Base-by-base conservation (phyloP, 2,113 vertebrate genomes). In the Ctenomys sociabilis region DNA sequence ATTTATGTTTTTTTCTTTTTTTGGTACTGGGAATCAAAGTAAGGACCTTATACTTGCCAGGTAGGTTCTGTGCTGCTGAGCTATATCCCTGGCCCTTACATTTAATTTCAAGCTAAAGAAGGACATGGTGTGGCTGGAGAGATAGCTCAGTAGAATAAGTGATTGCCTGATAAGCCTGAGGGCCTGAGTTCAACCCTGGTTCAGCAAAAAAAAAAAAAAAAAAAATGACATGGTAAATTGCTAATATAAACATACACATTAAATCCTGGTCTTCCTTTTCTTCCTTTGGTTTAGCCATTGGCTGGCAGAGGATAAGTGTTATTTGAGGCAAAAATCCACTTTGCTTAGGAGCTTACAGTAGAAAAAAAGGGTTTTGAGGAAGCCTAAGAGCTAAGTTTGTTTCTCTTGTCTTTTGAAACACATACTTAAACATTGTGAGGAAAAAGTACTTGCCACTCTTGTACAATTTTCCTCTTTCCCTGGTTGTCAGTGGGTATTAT, bases 341-440 rank as follows among this genome's bases (percentile, higher is more conserved):
- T 64, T 83, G 59, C 32, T 77, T 87, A 73, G 88, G 87, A 59
- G 6, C 21, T 37, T 72, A 89, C 19, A 32, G 52, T 45, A 75
- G 11, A 35, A 72, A 78, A n/a, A 61, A 70, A 70, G 73, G 64
- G 12, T 19, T 89, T 78, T 96, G 73, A 92, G 59, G 75, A 90
- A n/a, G 11, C 3, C 5, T 59, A 43, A 17, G 19, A 8, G 2
- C 5, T 59, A 43, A 17, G 19, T 7, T 95, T 3, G 8, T 28
- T 24, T 30, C 12, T 92, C 5, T 90, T 78, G 61, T 40, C 26
- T 77, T 64, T 66, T 68, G 37, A 70, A 63, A 70, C 61, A 9
- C 87, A 17, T 83, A n/a, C 45, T 85, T 91, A 30, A 83, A 83
- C 70, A 49, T 37, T 73, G 57, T 45, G 22, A 73, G 75, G 75